A percentile compares a stretch with the other conserved stretches of the same genome.
Conservation (phyloP, 2,888 invertebrate genomes). For the Chrysopilus asiliformis region DNA sequence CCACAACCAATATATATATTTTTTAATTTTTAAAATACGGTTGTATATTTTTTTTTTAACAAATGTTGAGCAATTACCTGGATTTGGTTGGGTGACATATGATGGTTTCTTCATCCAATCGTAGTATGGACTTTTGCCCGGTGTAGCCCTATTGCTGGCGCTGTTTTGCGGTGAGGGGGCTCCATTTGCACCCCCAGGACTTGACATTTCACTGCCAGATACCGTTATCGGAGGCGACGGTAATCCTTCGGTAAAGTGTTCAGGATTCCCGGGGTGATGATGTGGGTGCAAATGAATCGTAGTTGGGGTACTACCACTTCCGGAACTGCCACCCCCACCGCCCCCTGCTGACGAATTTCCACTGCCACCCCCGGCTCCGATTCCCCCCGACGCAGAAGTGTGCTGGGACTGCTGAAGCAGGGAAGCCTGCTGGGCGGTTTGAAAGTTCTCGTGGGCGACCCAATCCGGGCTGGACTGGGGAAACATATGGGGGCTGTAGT, state of each 20-base stretch:
- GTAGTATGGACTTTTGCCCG: conserved; percentile 68
- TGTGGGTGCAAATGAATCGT: conserved; percentile 22
- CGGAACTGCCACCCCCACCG: too few species aligned
- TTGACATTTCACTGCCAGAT: conserved; percentile 47
- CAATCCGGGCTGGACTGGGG: conserved; percentile 37
- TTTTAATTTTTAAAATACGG: too few species aligned
- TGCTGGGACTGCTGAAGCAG: conserved; percentile 27
- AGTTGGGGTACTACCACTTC: conserved; percentile 28
- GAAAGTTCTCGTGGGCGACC: conserved; percentile 37
- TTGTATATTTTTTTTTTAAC: too few species aligned
- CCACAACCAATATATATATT: too few species aligned
- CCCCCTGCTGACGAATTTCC: too few species aligned
- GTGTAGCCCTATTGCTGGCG: conserved; percentile 47
- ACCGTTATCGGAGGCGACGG: conserved; percentile 47
- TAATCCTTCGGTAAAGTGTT: conserved; percentile 28
- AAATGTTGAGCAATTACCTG: too few species aligned
- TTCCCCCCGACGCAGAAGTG: conserved; percentile 14
- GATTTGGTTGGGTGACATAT: conserved; percentile 71
- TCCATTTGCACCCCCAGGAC: conserved; percentile 39
- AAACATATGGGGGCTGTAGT: conserved; percentile 38
- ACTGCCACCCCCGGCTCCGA: too few species aligned
- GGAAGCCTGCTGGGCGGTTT: conserved; percentile 39
- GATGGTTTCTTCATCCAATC: conserved; percentile 89
- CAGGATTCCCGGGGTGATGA: conserved; percentile 20
- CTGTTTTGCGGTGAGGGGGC: conserved; percentile 32